Conservation (phyloP, 2,888 invertebrate species). For the Microplitis deprimator region DNA sequence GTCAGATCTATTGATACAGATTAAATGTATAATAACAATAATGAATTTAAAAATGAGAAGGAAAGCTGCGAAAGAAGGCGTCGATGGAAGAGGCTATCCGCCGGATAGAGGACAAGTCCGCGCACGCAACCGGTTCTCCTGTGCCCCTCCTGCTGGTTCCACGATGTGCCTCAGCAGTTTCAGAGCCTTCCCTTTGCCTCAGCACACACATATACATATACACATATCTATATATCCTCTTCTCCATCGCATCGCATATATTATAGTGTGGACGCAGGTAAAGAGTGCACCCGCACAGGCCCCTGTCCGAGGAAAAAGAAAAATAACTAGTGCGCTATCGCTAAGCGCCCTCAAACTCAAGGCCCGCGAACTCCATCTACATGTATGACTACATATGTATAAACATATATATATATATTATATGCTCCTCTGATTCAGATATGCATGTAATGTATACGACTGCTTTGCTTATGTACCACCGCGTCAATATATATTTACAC, state of each 20-base stretch:
- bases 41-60: conserved; percentile 28
- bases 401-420: neutral
- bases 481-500: conserved; percentile 1
- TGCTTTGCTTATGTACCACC: neutral
- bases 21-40: conserved; percentile 22
- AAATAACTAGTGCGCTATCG: neutral
- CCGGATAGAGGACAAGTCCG: conserved; percentile 45
- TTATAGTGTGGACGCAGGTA: conserved; percentile 31
- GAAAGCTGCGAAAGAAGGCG: conserved; percentile 49
- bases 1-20: neutral
- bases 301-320: neutral
- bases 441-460: neutral
- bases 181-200: conserved; percentile 38
- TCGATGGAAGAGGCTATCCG: conserved; percentile 48
- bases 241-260: conserved; percentile 40
- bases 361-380: neutral
- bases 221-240: conserved; percentile 24
- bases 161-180: conserved; percentile 32
- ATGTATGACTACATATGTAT: too few relatives aligned
- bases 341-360: conserved; percentile 1
- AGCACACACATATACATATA: conserved; percentile 6
- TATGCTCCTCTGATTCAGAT: neutral
- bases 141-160: conserved; percentile 39
- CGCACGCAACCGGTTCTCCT: conserved; percentile 52
- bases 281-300: conserved; percentile 31